Percentiles rank a stretch among this genome's conserved stretches.
These are phyloP conservation scores for Pongo abelii DNA, from an alignment of 2,113 vertebrate species.

Conservation along the genomic window DNA sequence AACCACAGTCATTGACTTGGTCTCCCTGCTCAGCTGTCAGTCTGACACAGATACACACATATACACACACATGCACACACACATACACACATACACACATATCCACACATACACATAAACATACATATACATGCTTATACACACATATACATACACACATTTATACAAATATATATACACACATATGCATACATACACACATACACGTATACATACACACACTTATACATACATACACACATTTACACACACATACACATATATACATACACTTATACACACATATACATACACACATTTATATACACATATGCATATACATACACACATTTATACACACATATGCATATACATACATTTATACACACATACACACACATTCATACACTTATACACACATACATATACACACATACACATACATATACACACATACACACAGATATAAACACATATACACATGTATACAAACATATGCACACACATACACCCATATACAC, in stretches of 20 bases:
- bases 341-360: background rate
- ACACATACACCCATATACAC: background rate
- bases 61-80: too few species aligned
- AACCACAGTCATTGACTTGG: too few species aligned
- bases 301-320: rapidly evolving
- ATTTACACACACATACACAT: too few species aligned
- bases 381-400: background rate
- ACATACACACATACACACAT: too few species aligned
- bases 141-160: too few species aligned
- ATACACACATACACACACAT: background rate
- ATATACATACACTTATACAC: background rate
- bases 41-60: rapidly evolving
- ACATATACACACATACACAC: too few species aligned
- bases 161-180: background rate
- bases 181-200: background rate
- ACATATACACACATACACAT: background rate
- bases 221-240: rapidly evolving
- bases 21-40: background rate
- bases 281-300: background rate
- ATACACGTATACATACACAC: too few species aligned
- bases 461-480: too few species aligned
- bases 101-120: too few species aligned
- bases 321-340: rapidly evolving
- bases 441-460: background rate
- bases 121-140: too few species aligned